phyloP scores from a whole-genome alignment of 2,888 invertebrate species.

The Endomychus coccineus region DNA sequence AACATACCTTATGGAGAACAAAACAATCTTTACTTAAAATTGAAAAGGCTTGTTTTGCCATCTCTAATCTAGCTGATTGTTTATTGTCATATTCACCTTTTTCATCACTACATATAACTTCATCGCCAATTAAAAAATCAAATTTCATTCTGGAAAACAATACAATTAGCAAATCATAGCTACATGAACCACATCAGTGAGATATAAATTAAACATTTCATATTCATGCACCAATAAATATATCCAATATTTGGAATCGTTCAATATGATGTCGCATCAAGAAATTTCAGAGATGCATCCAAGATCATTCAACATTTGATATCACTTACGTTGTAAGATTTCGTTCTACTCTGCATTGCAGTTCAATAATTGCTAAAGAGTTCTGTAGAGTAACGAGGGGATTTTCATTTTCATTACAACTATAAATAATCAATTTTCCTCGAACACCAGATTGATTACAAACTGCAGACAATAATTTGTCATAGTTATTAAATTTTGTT shows the following conservation, averaged over 20 bases:
- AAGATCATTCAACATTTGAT: too few species aligned
- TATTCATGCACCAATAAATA: too few species aligned
- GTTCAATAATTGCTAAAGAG: constrained; percentile 9
- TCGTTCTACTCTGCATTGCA: constrained; percentile 3
- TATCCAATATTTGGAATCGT: too few species aligned
- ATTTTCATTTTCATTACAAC: constrained; percentile 6
- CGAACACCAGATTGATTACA: constrained; percentile 12
- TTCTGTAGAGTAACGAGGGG: constrained; percentile 10
- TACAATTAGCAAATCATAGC: not conserved
- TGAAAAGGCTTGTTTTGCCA: constrained; percentile 26
- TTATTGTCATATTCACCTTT: constrained; percentile 7
- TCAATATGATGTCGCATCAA: too few species aligned
- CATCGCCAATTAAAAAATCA: constrained; percentile 11
- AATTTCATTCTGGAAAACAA: constrained; percentile 1
- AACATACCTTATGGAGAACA: constrained; percentile 21
- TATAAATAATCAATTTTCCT: constrained; percentile 12
- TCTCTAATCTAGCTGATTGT: constrained; percentile 22
- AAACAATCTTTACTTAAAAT: constrained; percentile 29
- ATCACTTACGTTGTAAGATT: constrained; percentile 5
- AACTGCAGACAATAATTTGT: constrained; percentile 10
- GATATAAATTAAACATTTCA: too few species aligned
- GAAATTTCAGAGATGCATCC: too few species aligned
- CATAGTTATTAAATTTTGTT: too few species aligned
- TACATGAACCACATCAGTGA: too few species aligned
- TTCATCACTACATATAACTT: constrained; percentile 8